These are phyloP conservation scores for Diglossa cyanea DNA, from an alignment of 2,797 vertebrate genomes.

Conservation along the genomic window DNA sequence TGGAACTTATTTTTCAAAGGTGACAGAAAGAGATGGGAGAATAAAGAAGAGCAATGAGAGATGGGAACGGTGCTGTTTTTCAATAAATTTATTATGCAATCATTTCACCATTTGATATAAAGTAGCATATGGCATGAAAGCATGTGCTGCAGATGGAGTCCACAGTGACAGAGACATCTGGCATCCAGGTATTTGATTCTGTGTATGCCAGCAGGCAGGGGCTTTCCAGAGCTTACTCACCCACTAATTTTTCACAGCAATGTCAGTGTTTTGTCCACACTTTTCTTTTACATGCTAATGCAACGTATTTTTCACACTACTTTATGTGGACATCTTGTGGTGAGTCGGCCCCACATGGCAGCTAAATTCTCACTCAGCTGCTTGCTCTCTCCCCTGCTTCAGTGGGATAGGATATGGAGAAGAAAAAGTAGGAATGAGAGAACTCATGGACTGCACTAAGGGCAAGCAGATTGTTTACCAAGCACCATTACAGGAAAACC, in stretches of 20 bases:
- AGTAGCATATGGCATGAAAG: conserved; percentile 60
- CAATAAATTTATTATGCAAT: conserved; percentile 26
- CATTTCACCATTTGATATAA: conserved; percentile 12
- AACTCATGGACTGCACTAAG: background rate
- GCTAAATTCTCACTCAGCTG: background rate
- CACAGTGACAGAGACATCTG: conserved; percentile 64
- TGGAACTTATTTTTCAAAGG: background rate
- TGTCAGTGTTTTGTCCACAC: background rate
- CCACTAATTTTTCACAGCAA: conserved; percentile 14
- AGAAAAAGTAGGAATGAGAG: background rate
- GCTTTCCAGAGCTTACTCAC: background rate
- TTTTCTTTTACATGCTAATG: background rate
- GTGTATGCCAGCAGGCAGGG: conserved; percentile 34
- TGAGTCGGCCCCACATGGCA: background rate
- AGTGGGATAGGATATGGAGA: background rate
- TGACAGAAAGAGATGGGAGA: background rate
- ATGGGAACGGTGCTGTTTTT: background rate
- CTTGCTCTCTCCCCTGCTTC: background rate
- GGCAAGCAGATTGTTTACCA: background rate
- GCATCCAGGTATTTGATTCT: conserved; percentile 55
- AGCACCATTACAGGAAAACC: background rate
- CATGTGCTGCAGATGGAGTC: conserved; percentile 55
- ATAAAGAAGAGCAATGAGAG: background rate
- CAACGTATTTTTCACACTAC: background rate
- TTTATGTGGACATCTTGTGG: background rate